phyloP scores from a whole-genome alignment of 2,113 vertebrate species.

The Pedionomus torquatus region DNA sequence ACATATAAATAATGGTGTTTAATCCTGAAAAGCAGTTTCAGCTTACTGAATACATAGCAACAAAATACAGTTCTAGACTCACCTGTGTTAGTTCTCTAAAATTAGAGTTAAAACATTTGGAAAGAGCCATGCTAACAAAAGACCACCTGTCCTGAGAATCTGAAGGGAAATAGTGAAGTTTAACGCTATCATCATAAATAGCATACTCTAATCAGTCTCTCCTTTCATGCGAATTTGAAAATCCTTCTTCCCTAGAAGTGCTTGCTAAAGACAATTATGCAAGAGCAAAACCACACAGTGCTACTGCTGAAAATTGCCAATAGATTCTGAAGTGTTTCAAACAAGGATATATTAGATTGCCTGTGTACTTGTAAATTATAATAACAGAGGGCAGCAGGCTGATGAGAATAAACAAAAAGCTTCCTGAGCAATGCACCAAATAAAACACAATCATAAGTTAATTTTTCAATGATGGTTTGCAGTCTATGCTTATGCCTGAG shows the following conservation, averaged over 20 bases:
- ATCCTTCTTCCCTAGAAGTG: not conserved
- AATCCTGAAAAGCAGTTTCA: not conserved
- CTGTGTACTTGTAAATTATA: conserved; percentile 8
- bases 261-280: conserved; percentile 10
- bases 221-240: conserved; percentile 40
- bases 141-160: not conserved
- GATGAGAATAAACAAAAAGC: conserved; percentile 54
- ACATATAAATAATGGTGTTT: not conserved
- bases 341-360: conserved; percentile 47
- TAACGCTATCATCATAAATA: conserved; percentile 18
- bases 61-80: not conserved
- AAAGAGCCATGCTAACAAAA: conserved; percentile 11
- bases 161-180: not conserved
- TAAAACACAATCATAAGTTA: conserved; percentile 60
- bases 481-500: conserved; percentile 35
- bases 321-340: conserved; percentile 53
- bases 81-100: not conserved
- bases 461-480: conserved; percentile 33
- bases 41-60: not conserved
- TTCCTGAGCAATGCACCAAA: conserved; percentile 39
- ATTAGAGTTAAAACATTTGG: conserved; percentile 18
- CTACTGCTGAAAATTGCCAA: conserved; percentile 30
- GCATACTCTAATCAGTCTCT: not conserved
- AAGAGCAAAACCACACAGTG: not conserved
- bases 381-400: conserved; percentile 33